phyloP scores from a whole-genome alignment of 2,113 vertebrate species.

The Mesocricetus auratus region DNA sequence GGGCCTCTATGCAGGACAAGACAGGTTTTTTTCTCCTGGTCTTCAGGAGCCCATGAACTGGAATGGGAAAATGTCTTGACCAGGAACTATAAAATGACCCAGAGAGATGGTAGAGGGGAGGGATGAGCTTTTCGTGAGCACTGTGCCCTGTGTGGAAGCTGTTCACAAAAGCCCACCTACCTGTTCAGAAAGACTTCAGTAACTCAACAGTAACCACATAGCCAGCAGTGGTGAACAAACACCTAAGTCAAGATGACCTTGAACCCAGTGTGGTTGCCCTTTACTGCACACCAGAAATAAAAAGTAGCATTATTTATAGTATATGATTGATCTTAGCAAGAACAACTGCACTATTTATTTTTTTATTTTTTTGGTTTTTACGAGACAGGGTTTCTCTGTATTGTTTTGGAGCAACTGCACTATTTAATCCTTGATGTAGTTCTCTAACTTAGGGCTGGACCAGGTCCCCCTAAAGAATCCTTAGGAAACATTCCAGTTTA shows the following conservation, averaged over 20 bases:
- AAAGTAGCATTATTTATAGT: background rate
- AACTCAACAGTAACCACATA: background rate
- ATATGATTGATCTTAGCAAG: background rate
- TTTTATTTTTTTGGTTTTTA: too few relatives aligned
- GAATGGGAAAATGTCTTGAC: background rate
- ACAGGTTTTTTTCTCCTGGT: background rate
- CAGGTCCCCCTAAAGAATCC: background rate
- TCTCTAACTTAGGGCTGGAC: background rate
- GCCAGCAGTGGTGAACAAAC: background rate
- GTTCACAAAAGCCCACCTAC: background rate
- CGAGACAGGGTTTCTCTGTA: too few relatives aligned
- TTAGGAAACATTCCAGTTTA: background rate
- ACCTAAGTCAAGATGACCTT: background rate
- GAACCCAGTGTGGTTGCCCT: background rate
- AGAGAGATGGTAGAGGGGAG: background rate
- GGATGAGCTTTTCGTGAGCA: background rate
- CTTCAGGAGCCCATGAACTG: background rate
- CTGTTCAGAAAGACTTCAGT: slow-evolving; percentile 30
- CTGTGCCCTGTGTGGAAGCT: background rate
- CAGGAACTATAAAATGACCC: background rate
- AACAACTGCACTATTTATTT: background rate
- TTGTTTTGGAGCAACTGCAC: background rate
- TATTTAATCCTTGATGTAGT: background rate
- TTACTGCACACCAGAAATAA: slow-evolving; percentile 4
- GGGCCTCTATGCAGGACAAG: background rate